Base-by-base conservation (phyloP, 2,113 vertebrate genomes). In the Corythaixoides concolor region DNA sequence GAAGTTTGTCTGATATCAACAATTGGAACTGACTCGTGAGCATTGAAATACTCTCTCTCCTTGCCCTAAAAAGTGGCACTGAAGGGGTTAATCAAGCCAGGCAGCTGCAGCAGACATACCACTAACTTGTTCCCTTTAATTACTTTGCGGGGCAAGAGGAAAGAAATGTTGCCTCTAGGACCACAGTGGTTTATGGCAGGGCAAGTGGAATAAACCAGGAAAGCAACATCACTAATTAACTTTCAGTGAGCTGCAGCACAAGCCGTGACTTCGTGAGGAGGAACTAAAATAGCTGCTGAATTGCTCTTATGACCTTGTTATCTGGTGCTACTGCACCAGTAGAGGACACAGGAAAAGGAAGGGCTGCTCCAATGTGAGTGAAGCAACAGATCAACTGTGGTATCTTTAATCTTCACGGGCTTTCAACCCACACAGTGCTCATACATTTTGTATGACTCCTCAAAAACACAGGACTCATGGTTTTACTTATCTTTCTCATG, bases 201-300 rank as follows among this genome's bases (percentile, higher is more conserved):
- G 52, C 79, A 66, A 85, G 62, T 43, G 52, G 66, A 90, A 82
- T 43, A 74, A 95, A 52, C 28, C 17, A 66, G 76, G 79, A 82
- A 62, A 85, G 56, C 80, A 50, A 39, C 41, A 81, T 64, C 70
- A 50, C 75, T 85, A 66, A 96, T 93, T 88, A 93, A 82, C 88
- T 88, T 39, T 9, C 49, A 30, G 50, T 24, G 79, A 93, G 72
- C 64, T 69, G 37, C 63, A 73, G 49, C 43, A 68, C 43, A 85
- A 60, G 43, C 59, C 11, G 3, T 76, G 86, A 81, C 82, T 67
- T 72, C 1, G 5, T 55, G 69, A 81, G 56, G 22, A 82, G 78
- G 74, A 72, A 85, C 83, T 59, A 52, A 93, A 90, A 85, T 49
- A 81, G 70, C 66, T 68, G 47, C 69, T 77, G 49, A 85, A 93